Evolutionary conservation across 2,113 vertebrate genomes (phyloP), one percentile per base, ranked within the genome.

Genomic region (Takifugu flavidus): DNA sequence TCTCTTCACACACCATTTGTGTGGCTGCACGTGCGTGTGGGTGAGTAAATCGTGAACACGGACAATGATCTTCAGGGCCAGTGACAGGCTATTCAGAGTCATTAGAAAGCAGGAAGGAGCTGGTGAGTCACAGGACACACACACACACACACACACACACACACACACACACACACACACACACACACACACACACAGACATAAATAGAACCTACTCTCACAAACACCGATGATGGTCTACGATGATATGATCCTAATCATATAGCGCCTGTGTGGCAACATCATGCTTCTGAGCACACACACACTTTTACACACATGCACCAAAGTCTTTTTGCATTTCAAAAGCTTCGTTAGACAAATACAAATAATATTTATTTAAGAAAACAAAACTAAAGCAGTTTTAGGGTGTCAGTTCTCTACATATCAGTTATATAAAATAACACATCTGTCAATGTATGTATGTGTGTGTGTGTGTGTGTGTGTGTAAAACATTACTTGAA

Each of bases 101-200:
- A 69, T 72, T 65, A 77, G 52, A 53, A 70, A 62, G 63, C 59
- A 70, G 64, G 49, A 60, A 53, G 62, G 53, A 62, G 67, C 25
- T 34, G 14, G 66, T 77, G 75, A 79, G 65, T 80, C 74, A 79
- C 54, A 68, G 56, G 64, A 0, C 53, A 56, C 75, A 49, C 50
- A 11, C 49, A 67, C 25, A 46, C 31, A 50, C 46, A 15, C 27
- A 25, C 39, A 6, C 11, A 55, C 54, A 1, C 42, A 43, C 42
- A 43, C 42, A 2, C 42, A 43, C 42, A 43, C 42, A 2, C 42
- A 43, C 42, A 43, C 42, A 43, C 42, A 43, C 42, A 46, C 45
- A 46, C 45, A 46, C 3, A 46, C 13, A 4, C 3, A 15, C 15
- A n/a, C 13, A 46, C 45, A 46, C 3, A n/a, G 13, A 46, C 14